phyloP scores from a whole-genome alignment of 1,140 invertebrate species.

The Wiebesia pumilae region DNA sequence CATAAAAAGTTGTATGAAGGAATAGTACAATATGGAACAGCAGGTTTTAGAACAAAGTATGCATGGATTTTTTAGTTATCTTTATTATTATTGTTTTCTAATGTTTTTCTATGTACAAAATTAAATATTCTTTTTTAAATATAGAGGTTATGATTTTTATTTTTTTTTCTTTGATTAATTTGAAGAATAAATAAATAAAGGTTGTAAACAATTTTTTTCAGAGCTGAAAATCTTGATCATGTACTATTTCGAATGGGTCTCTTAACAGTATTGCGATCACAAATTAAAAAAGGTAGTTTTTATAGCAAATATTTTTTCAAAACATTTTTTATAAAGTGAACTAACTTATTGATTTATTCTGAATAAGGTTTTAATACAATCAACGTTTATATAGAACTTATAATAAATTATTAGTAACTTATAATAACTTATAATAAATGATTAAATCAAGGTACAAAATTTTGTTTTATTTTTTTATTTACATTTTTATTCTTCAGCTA shows the following conservation, averaged over 20 bases:
- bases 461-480: slow-evolving; percentile 17
- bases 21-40: slow-evolving; percentile 81
- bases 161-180: neutral
- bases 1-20: slow-evolving; percentile 55
- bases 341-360: neutral
- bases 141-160: slow-evolving; percentile 1
- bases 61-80: neutral
- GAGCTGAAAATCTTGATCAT: slow-evolving; percentile 88
- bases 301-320: slow-evolving; percentile 26
- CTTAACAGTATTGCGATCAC: slow-evolving; percentile 90
- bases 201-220: too few species aligned
- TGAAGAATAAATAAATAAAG: neutral
- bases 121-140: neutral
- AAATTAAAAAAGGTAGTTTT: slow-evolving; percentile 82
- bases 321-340: neutral
- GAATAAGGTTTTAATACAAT: neutral
- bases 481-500: slow-evolving; percentile 70
- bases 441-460: neutral
- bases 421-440: neutral
- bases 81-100: neutral
- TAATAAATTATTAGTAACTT: neutral
- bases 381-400: too few species aligned
- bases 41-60: slow-evolving; percentile 82
- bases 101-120: slow-evolving; percentile 8
- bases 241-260: slow-evolving; percentile 95